Base-by-base conservation (phyloP, 2,113 vertebrate genomes). In the Vimba vimba region DNA sequence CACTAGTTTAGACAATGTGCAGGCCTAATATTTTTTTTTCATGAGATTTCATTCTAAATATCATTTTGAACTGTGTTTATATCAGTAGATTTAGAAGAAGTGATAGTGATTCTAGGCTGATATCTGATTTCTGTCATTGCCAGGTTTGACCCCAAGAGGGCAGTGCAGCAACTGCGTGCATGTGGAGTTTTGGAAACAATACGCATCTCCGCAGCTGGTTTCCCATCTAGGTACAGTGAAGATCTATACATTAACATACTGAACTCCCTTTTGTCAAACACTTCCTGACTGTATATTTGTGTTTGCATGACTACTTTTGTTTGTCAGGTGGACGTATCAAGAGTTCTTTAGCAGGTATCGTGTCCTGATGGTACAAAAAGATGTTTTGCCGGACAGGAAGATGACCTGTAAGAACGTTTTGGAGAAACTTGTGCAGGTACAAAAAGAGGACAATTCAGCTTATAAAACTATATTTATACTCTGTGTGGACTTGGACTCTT, bases 321-420 rank as follows among this genome's bases (percentile, higher is more conserved):
- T 36, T 73, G 17, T 64, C 91, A 99, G 98, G 86, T 99, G 98
- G 98, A 99, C 98, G 0, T 99, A 99, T 91, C 98, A 99, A 87
- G 98, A 99, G 93, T 99, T 99, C 94, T 99, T 99, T 90, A 99
- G 97, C 87, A 97, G 98, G 4, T 99, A 99, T 90, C 95, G 98
- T 86, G 98, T 99, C 82, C 93, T 99, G 84, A 99, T 99, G 98
- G 98, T 96, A 90, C 98, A 99, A 91, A 99, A 96, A 89, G 98
- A 99, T 84, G 97, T 99, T 47, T 94, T 98, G 27, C 83, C 94
- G 79, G 97, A 99, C 91, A 96, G 95, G 90, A 99, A 97, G 90
- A 92, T 98, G 91, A 99, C 97, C 0, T 99, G 98, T 93, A 97
- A 91, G 94, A 98, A 98, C 33, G 97, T 99, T 27, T 91, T 99